Percentiles rank a stretch among this genome's conserved stretches.
Evolutionary conservation across 2,113 vertebrate genomes (phyloP).

Genomic region (Puffinus mauretanicus): DNA sequence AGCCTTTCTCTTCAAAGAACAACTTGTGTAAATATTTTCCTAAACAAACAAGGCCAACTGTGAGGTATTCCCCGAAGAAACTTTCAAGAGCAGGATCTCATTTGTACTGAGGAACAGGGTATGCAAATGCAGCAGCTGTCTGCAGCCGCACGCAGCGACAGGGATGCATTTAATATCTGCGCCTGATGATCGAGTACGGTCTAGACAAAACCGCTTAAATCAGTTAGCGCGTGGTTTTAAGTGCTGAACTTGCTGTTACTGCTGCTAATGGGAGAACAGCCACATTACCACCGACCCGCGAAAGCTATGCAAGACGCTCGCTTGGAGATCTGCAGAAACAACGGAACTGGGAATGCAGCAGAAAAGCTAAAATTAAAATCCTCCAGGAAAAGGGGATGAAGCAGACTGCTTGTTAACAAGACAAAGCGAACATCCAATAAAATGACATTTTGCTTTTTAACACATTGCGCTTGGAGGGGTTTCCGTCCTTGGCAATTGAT

Average conservation of each 20-base stretch:
- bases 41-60: constrained; percentile 61
- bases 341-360: neutral
- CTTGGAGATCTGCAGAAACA: neutral
- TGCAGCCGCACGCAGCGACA: neutral
- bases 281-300: neutral
- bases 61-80: constrained; percentile 62
- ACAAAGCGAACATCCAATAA: neutral
- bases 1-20: neutral
- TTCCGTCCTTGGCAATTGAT: neutral
- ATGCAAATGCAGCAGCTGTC: constrained; percentile 51
- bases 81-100: neutral
- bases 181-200: neutral
- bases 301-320: rapidly evolving
- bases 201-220: neutral
- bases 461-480: neutral
- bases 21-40: neutral
- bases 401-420: neutral
- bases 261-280: neutral
- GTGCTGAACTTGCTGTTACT: neutral
- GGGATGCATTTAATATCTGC: neutral
- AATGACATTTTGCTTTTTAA: neutral
- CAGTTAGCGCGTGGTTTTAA: neutral
- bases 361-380: neutral
- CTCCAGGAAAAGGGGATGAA: neutral
- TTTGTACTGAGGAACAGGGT: constrained; percentile 19